Base-by-base conservation (phyloP, 1,140 invertebrate genomes). In the Brachionus koreanus region DNA sequence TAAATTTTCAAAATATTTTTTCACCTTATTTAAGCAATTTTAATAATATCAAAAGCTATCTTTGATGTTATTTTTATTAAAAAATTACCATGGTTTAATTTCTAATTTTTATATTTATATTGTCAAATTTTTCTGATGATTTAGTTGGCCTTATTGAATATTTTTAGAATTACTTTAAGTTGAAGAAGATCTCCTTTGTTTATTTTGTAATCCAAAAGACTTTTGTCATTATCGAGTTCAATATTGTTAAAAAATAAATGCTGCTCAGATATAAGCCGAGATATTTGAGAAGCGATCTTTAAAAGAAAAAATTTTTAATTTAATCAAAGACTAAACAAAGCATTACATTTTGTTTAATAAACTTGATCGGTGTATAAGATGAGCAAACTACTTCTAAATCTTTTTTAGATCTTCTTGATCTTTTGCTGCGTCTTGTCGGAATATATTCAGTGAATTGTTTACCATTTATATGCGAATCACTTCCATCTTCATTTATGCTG, bases 181-280 rank as follows among this genome's bases (percentile, higher is more conserved):
- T 42, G 23, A 0, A 74, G 12, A 6, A 74, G 6, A 13, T 74
- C 69, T 23, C 69, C 69, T 74, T 74, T 74, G 25, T 74, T 74
- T 25, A 74, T 74, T 74, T 29, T 43, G 43, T 74, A 74, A 74
- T 74, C 69, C 3, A 74, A 46, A 6, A 74, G 25, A 5, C 13
- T 74, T 74, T 46, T 74, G 12, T 74, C 69, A 46, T 74, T 74
- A 10, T 74, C 69, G 2, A 74, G 33, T 39, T 74, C 69, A 43
- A 29, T 46, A 19, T 74, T 74, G 6, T 74, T 74, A 74, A 74
- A 74, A 33, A 46, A 33, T 33, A 74, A 49, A 74, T 74, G 69
- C 23, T 74, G 69, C 7, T 74, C 69, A 19, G 69, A 74, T 33
- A 74, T 74, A 23, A 74, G 39, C 25, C 69, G 16, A 46, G 69